Conservation (phyloP, 2,113 vertebrate genomes). For the Syngnathus scovelli region DNA sequence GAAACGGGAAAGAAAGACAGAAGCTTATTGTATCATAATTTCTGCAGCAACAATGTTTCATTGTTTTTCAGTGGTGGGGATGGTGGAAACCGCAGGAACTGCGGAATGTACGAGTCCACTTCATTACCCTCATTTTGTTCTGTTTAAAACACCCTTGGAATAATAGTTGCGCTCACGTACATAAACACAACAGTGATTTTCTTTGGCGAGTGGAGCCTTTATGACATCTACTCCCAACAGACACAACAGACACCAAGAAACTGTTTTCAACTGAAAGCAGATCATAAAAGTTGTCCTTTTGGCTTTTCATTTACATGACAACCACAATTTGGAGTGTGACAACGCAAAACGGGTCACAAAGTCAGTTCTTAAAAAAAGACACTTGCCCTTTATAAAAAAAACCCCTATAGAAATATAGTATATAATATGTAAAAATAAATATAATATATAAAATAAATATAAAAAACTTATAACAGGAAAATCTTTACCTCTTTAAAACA, state of each 20-base stretch:
- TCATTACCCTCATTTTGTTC: conserved; percentile 42
- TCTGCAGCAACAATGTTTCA: conserved; percentile 54
- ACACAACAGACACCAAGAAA: conserved; percentile 22
- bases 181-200: conserved; percentile 55
- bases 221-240: conserved; percentile 40
- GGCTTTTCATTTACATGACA: background rate
- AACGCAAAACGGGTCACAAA: background rate
- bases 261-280: background rate
- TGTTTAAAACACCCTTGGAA: conserved; percentile 46
- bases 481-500: conserved; percentile 13
- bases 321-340: background rate
- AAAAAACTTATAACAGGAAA: background rate
- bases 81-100: conserved; percentile 45
- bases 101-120: conserved; percentile 52
- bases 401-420: too few species aligned
- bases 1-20: conserved; percentile 15
- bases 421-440: background rate
- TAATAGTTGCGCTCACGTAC: conserved; percentile 54
- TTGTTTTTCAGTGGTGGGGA: conserved; percentile 50
- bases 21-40: conserved; percentile 31
- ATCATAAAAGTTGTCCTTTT: background rate
- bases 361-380: background rate
- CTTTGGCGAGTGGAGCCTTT: conserved; percentile 34
- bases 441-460: background rate
- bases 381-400: too few species aligned